phyloP scores from a whole-genome alignment of 92 coral and sea anemone species.

The Meandrina meandrites region DNA sequence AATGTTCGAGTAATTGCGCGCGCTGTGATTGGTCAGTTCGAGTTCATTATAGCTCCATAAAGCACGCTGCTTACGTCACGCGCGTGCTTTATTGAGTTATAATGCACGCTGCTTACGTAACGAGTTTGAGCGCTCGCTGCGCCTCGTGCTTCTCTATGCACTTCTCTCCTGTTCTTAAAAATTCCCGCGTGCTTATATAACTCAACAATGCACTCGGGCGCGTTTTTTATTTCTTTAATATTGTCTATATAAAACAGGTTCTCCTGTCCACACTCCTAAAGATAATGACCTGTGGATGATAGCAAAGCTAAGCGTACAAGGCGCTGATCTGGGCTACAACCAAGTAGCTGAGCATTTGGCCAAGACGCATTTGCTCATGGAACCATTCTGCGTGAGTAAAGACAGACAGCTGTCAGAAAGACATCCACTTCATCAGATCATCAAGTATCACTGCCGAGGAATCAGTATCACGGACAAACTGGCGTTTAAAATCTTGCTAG shows the following conservation, averaged over 20 bases:
- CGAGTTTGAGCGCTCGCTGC: too few relatives aligned
- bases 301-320: conserved; percentile 63
- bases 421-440: conserved; percentile 61
- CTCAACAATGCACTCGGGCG: too few relatives aligned
- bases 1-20: too few relatives aligned
- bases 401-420: conserved; percentile 55
- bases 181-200: too few relatives aligned
- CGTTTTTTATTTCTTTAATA: too few relatives aligned
- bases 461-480: conserved; percentile 49
- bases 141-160: too few relatives aligned
- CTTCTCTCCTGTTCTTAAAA: too few relatives aligned
- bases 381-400: conserved; percentile 68
- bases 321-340: conserved; percentile 56
- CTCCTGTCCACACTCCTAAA: conserved; percentile 58
- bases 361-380: conserved; percentile 61
- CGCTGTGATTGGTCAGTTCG: too few relatives aligned
- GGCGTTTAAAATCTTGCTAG: conserved; percentile 28
- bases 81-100: too few relatives aligned
- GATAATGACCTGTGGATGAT: conserved; percentile 53
- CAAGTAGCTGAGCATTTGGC: conserved; percentile 67
- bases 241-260: conserved; percentile 13
- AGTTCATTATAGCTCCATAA: too few relatives aligned
- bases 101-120: too few relatives aligned
- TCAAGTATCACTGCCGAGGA: conserved; percentile 75
- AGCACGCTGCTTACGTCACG: too few relatives aligned